Percentiles rank a stretch among this genome's conserved stretches.
Evolutionary conservation across 2,888 invertebrate genomes (phyloP).

Genomic region (Chaitophorus viminalis): DNA sequence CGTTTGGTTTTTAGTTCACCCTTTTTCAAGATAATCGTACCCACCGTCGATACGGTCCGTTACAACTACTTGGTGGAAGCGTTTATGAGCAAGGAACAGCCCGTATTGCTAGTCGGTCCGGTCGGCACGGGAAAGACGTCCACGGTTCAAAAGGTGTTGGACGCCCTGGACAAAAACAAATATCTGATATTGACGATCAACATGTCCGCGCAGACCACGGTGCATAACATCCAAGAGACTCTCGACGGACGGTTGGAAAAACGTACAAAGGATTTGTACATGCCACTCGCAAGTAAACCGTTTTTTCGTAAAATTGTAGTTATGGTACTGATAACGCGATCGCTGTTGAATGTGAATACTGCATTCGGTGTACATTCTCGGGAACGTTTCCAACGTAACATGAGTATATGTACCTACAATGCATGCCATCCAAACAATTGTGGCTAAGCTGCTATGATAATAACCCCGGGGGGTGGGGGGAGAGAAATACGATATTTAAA

Average conservation of each 20-base stretch:
- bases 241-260: conserved; percentile 87
- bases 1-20: conserved; percentile 74
- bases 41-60: conserved; percentile 89
- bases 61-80: conserved; percentile 84
- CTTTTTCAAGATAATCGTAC: conserved; percentile 90
- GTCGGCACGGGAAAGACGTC: conserved; percentile 91
- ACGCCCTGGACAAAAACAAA: conserved; percentile 72
- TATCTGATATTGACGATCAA: conserved; percentile 82
- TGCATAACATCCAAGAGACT: conserved; percentile 82
- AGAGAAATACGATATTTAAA: too few species aligned
- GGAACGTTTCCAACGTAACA: too few species aligned
- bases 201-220: conserved; percentile 92
- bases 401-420: too few species aligned
- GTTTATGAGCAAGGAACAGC: conserved; percentile 76
- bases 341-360: too few species aligned
- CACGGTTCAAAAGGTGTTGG: conserved; percentile 80
- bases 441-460: too few species aligned
- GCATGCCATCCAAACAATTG: too few species aligned
- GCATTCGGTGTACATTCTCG: too few species aligned
- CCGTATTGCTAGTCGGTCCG: conserved; percentile 88
- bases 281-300: conserved; percentile 70
- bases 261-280: conserved; percentile 68
- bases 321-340: too few species aligned
- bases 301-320: too few species aligned
- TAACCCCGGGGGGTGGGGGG: too few species aligned